Conservation (phyloP, 2,113 vertebrate species). For the Tychaedon coryphoeus region DNA sequence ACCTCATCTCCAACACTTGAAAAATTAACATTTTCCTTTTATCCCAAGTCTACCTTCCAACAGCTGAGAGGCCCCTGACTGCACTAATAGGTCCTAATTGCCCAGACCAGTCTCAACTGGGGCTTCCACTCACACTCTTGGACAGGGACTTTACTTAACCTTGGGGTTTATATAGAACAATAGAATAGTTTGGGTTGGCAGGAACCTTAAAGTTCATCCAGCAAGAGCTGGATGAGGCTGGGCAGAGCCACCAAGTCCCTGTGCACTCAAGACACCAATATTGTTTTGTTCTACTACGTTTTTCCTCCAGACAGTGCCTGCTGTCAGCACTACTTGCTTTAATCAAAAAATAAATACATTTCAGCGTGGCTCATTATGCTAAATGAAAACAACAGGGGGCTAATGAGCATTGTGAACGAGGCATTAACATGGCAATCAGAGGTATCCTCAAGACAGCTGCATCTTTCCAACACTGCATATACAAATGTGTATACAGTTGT, state of each 20-base stretch:
- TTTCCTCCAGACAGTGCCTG: not conserved
- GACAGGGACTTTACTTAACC: not conserved
- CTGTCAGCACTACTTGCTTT: not conserved
- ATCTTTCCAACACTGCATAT: not conserved
- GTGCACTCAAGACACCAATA: not conserved
- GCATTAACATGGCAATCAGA: slow-evolving; percentile 6
- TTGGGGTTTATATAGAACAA: not conserved
- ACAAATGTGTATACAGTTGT: not conserved
- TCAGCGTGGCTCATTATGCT: slow-evolving; percentile 24
- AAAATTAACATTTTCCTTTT: not conserved
- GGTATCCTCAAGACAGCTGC: not conserved
- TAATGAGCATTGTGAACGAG: slow-evolving; percentile 46
- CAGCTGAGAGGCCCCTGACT: not conserved
- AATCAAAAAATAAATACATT: slow-evolving; percentile 43
- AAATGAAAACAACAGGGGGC: slow-evolving; percentile 40
- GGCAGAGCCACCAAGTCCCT: not conserved
- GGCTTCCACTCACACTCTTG: not conserved
- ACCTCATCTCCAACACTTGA: not conserved
- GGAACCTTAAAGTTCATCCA: not conserved
- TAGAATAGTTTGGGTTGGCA: not conserved
- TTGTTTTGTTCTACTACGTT: not conserved
- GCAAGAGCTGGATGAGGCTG: not conserved
- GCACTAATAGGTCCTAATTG: not conserved
- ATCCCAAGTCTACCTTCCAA: not conserved
- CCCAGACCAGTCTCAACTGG: not conserved